phyloP scores from a whole-genome alignment of 2,113 vertebrate genomes.

The Neotragus pygmaeus region DNA sequence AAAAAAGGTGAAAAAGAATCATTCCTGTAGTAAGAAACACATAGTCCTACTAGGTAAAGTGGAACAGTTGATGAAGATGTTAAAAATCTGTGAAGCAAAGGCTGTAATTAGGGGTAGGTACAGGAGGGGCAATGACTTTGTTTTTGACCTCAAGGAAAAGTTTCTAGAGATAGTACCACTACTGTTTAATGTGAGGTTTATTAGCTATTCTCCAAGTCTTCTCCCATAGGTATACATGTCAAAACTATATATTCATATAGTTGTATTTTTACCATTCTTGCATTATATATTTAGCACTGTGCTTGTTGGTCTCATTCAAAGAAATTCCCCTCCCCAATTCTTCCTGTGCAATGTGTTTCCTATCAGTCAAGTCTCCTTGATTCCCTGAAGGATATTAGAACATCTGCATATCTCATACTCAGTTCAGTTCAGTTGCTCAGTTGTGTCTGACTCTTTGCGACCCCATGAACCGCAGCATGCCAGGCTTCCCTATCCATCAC shows the following conservation, averaged over 20 bases:
- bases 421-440: not conserved
- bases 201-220: not conserved
- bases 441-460: not conserved
- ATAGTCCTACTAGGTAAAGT: not conserved
- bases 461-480: accelerated
- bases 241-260: not conserved
- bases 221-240: not conserved
- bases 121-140: not conserved
- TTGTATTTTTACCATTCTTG: not conserved
- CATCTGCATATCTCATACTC: not conserved
- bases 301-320: not conserved
- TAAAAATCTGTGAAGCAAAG: not conserved
- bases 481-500: not conserved
- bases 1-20: not conserved
- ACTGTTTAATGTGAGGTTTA: too few species aligned
- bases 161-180: not conserved
- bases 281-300: not conserved
- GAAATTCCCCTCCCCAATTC: not conserved
- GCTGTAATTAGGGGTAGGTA: accelerated
- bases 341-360: not conserved
- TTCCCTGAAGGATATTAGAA: not conserved
- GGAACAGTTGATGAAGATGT: not conserved
- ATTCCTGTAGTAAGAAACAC: not conserved
- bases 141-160: not conserved
- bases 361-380: not conserved